These are phyloP conservation scores for Drosophila ironensis DNA, from an alignment of 1,140 invertebrate species.

Conservation along the genomic window DNA sequence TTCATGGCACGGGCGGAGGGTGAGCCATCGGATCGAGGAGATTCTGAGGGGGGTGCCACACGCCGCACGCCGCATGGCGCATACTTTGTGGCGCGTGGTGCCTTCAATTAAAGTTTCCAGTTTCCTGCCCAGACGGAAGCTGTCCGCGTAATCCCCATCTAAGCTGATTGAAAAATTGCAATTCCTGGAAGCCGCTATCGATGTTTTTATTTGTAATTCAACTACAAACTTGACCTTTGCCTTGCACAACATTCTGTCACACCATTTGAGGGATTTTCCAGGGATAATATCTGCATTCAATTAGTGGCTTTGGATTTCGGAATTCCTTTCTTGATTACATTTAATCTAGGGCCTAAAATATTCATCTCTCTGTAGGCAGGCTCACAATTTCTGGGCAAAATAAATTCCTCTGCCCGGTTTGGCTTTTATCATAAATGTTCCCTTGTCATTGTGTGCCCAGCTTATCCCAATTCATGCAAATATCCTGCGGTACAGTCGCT, in stretches of 20 bases:
- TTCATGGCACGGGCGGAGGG: neutral
- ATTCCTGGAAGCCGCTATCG: slow-evolving; percentile 7
- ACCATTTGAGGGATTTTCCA: too few species aligned
- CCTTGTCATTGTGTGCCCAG: neutral
- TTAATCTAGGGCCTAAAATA: neutral
- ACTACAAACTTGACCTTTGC: neutral
- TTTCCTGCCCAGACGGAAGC: slow-evolving; percentile 14
- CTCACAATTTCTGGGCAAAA: neutral
- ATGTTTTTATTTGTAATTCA: slow-evolving; percentile 1
- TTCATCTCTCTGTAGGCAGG: neutral
- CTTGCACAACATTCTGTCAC: too few species aligned
- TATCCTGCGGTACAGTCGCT: neutral
- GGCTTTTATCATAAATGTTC: slow-evolving; percentile 2
- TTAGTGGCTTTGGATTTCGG: neutral
- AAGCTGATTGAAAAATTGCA: slow-evolving; percentile 30
- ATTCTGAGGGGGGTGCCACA: neutral
- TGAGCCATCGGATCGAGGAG: neutral
- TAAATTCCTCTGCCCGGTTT: neutral
- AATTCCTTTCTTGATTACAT: neutral
- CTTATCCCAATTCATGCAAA: slow-evolving; percentile 12
- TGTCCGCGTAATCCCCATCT: slow-evolving; percentile 18
- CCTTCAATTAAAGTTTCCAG: slow-evolving; percentile 34
- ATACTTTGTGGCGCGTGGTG: slow-evolving; percentile 34
- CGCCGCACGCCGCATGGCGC: slow-evolving; percentile 2
- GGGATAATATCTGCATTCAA: too few species aligned